A percentile compares a stretch with the other conserved stretches of the same genome.
phyloP scores from a whole-genome alignment of 1,140 invertebrate species.

The Eurytemora carolleeae region DNA sequence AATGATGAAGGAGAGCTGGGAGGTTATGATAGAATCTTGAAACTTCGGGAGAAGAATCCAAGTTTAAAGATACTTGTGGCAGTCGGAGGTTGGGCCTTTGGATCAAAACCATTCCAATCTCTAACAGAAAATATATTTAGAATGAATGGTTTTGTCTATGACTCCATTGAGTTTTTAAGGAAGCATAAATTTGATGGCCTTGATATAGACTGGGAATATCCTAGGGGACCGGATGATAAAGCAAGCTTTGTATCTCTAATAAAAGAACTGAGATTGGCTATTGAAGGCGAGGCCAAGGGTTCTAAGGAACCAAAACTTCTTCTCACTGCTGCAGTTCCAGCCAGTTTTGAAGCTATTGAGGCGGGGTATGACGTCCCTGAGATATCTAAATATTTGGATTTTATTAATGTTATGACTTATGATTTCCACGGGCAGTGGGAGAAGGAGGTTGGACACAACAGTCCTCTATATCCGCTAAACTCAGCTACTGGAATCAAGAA shows the following conservation, averaged over 20 bases:
- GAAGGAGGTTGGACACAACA: constrained; percentile 72
- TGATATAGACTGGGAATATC: constrained; percentile 80
- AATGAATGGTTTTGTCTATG: constrained; percentile 86
- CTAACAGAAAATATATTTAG: constrained; percentile 69
- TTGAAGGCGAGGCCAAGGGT: constrained; percentile 64
- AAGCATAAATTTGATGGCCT: constrained; percentile 80
- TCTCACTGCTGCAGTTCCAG: constrained; percentile 70
- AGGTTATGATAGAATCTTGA: constrained; percentile 60
- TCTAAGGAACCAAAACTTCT: constrained; percentile 56
- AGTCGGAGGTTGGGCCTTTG: constrained; percentile 85
- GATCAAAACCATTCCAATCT: constrained; percentile 75
- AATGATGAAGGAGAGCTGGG: constrained; percentile 43
- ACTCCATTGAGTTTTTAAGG: constrained; percentile 73
- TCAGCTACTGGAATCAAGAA: constrained; percentile 70
- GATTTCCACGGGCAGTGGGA: constrained; percentile 89
- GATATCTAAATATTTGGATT: constrained; percentile 79
- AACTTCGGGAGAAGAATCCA: constrained; percentile 66
- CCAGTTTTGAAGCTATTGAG: constrained; percentile 73
- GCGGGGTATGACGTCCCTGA: constrained; percentile 81
- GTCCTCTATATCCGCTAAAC: constrained; percentile 66
- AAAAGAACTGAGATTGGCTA: constrained; percentile 61
- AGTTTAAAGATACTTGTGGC: constrained; percentile 71
- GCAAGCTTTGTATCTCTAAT: constrained; percentile 55
- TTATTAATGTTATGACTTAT: constrained; percentile 85
- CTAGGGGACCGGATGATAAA: constrained; percentile 56